These are phyloP conservation scores for Pluvialis apricaria DNA, from an alignment of 2,113 vertebrate genomes.

Conservation along the genomic window DNA sequence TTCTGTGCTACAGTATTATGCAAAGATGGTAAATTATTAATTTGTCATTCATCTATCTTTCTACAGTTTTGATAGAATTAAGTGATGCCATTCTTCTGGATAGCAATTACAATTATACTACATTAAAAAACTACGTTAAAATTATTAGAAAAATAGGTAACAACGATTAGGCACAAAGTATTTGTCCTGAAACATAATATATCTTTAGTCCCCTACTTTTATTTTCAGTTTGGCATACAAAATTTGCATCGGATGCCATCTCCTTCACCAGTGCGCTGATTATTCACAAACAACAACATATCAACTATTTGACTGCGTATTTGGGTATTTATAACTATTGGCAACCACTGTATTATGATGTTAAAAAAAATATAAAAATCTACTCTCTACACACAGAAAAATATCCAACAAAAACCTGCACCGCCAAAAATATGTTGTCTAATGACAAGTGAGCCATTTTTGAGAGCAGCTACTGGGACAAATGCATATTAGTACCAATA, in stretches of 20 bases:
- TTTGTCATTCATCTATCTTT: conserved; percentile 83
- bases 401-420: neutral
- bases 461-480: neutral
- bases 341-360: neutral
- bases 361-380: neutral
- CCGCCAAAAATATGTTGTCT: neutral
- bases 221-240: neutral
- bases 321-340: neutral
- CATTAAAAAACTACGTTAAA: conserved; percentile 50
- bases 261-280: neutral
- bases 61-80: conserved; percentile 81
- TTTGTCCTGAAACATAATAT: neutral
- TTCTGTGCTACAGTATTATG: conserved; percentile 77
- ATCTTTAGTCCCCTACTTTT: neutral
- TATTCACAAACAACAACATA: neutral
- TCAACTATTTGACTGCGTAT: neutral
- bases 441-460: neutral
- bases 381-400: neutral
- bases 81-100: conserved; percentile 79
- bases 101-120: conserved; percentile 89
- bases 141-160: conserved; percentile 63
- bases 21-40: conserved; percentile 95
- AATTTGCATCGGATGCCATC: neutral
- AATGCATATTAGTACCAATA: neutral
- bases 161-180: neutral